Conservation (phyloP, 2,888 invertebrate species). For the Xylota segnis region DNA sequence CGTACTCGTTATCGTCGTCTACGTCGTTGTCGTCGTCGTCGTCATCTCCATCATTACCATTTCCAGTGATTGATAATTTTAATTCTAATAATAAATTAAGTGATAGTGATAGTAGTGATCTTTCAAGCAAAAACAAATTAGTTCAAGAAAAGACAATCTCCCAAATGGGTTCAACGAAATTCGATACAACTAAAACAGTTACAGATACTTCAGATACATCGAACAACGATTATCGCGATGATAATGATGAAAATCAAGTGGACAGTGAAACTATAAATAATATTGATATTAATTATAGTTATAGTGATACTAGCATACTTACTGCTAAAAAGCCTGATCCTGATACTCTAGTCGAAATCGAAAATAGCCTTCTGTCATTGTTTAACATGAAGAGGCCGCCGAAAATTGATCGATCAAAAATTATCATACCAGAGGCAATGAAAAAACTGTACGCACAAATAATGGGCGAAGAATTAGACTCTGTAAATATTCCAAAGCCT, state of each 20-base stretch:
- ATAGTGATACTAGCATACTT: slow-evolving; percentile 73
- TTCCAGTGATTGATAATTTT: slow-evolving; percentile 76
- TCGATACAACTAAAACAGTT: slow-evolving; percentile 3
- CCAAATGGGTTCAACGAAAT: slow-evolving; percentile 64
- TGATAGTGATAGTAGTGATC: slow-evolving; percentile 74
- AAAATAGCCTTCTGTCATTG: slow-evolving; percentile 83
- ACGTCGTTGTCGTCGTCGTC: slow-evolving; percentile 57
- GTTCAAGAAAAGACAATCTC: slow-evolving; percentile 67
- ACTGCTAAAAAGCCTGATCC: slow-evolving; percentile 82
- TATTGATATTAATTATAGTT: slow-evolving; percentile 75
- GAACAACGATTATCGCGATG: slow-evolving; percentile 21
- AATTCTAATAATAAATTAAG: slow-evolving; percentile 76
- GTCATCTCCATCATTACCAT: slow-evolving; percentile 73
- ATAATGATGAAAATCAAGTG: slow-evolving; percentile 50
- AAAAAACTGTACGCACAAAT: slow-evolving; percentile 91
- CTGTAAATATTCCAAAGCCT: slow-evolving; percentile 88
- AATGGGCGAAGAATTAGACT: slow-evolving; percentile 87
- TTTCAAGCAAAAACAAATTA: slow-evolving; percentile 60
- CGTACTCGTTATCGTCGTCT: slow-evolving; percentile 75
- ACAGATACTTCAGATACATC: slow-evolving; percentile 27
- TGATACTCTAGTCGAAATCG: slow-evolving; percentile 85
- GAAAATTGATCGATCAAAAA: slow-evolving; percentile 84
- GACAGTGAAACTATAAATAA: slow-evolving; percentile 66
- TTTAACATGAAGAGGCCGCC: slow-evolving; percentile 84
- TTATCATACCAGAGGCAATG: slow-evolving; percentile 91